Conservation (phyloP, 2,888 invertebrate species). For the Nomada goodeniana region DNA sequence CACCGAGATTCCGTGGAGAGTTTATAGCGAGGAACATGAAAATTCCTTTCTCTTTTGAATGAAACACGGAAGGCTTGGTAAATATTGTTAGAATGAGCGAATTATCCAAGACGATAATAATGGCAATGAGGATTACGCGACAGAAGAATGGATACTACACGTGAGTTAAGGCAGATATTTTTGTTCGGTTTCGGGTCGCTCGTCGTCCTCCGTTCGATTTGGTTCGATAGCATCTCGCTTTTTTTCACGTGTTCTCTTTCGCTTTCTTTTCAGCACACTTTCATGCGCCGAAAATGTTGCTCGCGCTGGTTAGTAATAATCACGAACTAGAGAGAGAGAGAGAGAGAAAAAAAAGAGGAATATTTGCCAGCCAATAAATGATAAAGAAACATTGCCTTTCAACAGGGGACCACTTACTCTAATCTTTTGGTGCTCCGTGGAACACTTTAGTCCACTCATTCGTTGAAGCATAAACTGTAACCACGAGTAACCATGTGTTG, state of each 20-base stretch:
- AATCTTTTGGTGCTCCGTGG: slow-evolving; percentile 94
- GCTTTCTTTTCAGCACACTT: neutral
- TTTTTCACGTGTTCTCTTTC: slow-evolving; percentile 14
- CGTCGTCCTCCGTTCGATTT: slow-evolving; percentile 45
- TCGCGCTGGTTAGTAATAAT: slow-evolving; percentile 64
- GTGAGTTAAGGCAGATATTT: slow-evolving; percentile 9
- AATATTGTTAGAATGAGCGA: slow-evolving; percentile 64
- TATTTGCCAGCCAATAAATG: slow-evolving; percentile 71
- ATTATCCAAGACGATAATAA: neutral
- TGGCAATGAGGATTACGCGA: neutral
- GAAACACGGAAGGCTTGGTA: slow-evolving; percentile 69
- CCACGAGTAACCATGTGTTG: slow-evolving; percentile 81
- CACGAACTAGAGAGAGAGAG: slow-evolving; percentile 51
- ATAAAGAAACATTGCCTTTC: slow-evolving; percentile 74
- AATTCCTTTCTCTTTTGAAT: slow-evolving; percentile 4
- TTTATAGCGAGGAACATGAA: neutral
- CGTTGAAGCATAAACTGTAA: slow-evolving; percentile 96
- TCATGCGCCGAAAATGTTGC: slow-evolving; percentile 47
- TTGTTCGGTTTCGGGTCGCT: slow-evolving; percentile 1
- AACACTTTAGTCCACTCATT: slow-evolving; percentile 93
- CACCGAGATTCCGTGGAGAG: slow-evolving; percentile 49
- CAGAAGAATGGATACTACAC: slow-evolving; percentile 45
- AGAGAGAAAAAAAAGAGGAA: slow-evolving; percentile 53
- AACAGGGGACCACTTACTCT: slow-evolving; percentile 90
- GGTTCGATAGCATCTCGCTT: slow-evolving; percentile 36